phyloP scores from a whole-genome alignment of 2,113 vertebrate genomes.

The Crotalus helleri region DNA sequence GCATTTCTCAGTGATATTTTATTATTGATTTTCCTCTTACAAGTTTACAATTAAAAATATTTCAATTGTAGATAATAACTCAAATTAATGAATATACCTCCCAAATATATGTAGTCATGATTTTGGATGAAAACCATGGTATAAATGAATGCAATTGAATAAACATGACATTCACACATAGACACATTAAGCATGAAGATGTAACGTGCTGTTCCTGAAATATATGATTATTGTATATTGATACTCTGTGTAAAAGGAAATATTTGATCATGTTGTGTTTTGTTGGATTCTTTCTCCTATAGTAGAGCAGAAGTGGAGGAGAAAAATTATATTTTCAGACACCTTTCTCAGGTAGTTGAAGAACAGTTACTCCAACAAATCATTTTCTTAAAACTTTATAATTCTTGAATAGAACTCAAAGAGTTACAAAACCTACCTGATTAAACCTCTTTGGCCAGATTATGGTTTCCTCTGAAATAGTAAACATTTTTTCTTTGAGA shows the following conservation, averaged over 20 bases:
- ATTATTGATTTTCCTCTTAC: neutral
- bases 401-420: neutral
- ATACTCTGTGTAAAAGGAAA: neutral
- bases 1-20: neutral
- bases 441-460: neutral
- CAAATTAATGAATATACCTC: neutral
- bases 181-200: neutral
- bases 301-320: no score
- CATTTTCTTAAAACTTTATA: neutral
- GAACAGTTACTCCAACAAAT: no score
- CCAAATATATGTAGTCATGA: neutral
- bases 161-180: neutral
- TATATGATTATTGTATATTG: neutral
- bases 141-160: neutral
- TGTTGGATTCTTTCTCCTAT: neutral
- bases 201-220: neutral
- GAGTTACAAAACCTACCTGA: neutral
- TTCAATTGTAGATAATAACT: neutral
- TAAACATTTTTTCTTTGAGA: neutral
- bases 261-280: neutral
- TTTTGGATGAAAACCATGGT: neutral
- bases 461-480: neutral
- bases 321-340: neutral
- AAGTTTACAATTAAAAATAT: neutral
- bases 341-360: neutral